These are phyloP conservation scores for Melikaiella ostensackeni DNA, from an alignment of 2,888 invertebrate species.

Conservation along the genomic window DNA sequence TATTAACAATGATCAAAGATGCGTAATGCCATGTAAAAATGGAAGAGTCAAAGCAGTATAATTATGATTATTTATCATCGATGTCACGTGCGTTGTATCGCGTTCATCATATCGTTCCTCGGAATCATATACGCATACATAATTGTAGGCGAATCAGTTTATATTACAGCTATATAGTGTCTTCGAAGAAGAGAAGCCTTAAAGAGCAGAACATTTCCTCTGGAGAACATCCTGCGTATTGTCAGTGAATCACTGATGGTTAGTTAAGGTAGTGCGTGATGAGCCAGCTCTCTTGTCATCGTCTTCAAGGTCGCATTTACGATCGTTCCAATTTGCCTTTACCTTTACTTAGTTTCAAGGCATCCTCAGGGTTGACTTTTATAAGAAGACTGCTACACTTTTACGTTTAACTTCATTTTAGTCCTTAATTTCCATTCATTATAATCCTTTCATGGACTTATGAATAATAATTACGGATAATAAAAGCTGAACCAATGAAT, in stretches of 20 bases:
- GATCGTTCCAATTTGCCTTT: conserved; percentile 48
- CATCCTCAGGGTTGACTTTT: conserved; percentile 22
- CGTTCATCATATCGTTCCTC: not conserved
- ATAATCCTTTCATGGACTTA: not conserved
- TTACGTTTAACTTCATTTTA: conserved; percentile 11
- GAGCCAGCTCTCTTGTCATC: conserved; percentile 62
- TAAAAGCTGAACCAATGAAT: too few species aligned
- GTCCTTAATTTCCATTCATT: conserved; percentile 6
- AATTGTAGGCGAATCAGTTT: conserved; percentile 23
- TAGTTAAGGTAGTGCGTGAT: conserved; percentile 53
- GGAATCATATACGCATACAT: conserved; percentile 9
- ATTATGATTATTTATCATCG: not conserved
- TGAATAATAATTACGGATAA: not conserved
- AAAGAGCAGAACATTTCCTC: conserved; percentile 50
- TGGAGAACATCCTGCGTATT: conserved; percentile 55
- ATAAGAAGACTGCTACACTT: conserved; percentile 15
- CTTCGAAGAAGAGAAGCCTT: conserved; percentile 52
- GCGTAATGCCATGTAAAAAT: not conserved
- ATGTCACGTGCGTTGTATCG: not conserved
- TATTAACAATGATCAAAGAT: not conserved
- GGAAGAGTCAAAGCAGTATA: not conserved
- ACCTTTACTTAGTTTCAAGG: conserved; percentile 37
- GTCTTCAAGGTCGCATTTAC: conserved; percentile 55
- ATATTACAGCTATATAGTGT: not conserved
- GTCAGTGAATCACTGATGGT: conserved; percentile 44